Evolutionary conservation across 2,888 invertebrate species (phyloP).

Genomic region (Tubulanus polymorphus): DNA sequence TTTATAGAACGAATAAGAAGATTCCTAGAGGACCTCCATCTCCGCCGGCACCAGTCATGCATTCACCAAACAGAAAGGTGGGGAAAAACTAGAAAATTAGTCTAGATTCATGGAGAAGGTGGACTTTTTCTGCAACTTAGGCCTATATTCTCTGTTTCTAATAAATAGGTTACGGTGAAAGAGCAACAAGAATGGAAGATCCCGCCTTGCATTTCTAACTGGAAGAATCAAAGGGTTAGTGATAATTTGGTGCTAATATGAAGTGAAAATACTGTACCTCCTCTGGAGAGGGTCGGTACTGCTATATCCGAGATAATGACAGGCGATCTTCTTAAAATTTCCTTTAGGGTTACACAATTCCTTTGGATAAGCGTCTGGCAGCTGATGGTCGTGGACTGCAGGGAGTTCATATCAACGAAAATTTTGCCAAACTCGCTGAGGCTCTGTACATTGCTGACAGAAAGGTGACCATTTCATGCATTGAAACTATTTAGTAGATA

Average conservation of each 20-base stretch:
- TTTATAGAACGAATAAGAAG: constrained; percentile 87
- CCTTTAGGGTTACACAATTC: constrained; percentile 84
- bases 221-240: constrained; percentile 94
- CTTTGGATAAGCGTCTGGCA: constrained; percentile 93
- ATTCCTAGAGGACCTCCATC: constrained; percentile 98
- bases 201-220: constrained; percentile 98
- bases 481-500: too few species aligned
- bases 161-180: constrained; percentile 88
- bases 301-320: too few species aligned
- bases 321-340: neutral
- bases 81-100: constrained; percentile 5
- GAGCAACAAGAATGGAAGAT: constrained; percentile 99
- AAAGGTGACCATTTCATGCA: too few species aligned
- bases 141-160: constrained; percentile 15
- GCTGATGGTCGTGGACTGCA: constrained; percentile 97
- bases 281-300: too few species aligned
- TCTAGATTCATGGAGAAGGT: too few species aligned
- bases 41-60: constrained; percentile 97
- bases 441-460: constrained; percentile 95
- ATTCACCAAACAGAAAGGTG: constrained; percentile 92
- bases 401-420: constrained; percentile 92
- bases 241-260: neutral
- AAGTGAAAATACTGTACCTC: too few species aligned
- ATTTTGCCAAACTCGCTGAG: constrained; percentile 97
- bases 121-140: neutral